Base-by-base conservation (phyloP, 2,888 invertebrate species). In the Apoderus coryli region DNA sequence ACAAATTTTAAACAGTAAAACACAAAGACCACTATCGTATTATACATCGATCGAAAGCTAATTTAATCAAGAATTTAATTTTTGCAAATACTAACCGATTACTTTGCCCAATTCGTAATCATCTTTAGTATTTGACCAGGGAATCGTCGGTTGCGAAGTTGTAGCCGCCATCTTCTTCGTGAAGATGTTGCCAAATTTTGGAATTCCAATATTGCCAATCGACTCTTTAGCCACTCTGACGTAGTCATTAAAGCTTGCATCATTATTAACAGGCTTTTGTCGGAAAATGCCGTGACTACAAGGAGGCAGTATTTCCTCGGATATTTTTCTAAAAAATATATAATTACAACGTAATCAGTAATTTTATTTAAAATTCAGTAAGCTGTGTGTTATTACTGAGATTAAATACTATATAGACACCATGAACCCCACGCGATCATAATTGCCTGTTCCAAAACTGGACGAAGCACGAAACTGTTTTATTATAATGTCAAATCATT, bases 61-160 rank as follows among this genome's bases (percentile, higher is more conserved):
- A 33, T 34, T 36, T 33, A 13, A 31, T 16, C 31, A 10, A 27
- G 36, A 41, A 41, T 32, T 30, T 25, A 27, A 44, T 37, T 41
- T 36, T 32, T 32, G 33, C 38, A 22, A 40, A 41, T 53, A 69
- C 73, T 66, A 63, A 84, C 88, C 88, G 53, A 93, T 92, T 50
- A 92, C 84, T 64, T 92, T 90, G 46, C 79, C 74, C 49, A 93
- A 63, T 61, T 89, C 88, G 62, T 93, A 93, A 59, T 86, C 85
- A 54, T 86, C 84, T 61, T 82, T 80, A 52, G 72, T 76, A 64
- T 88, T 90, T 41, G 90, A 78, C 92, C 92, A 92, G 56, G 70
- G 56, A 44, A 53, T 46, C 43, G 52, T 47, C 52, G 61, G 53
- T 49, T 61, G 63, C 44, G 63, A 61, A 49, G 59, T 60, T 49